These are phyloP conservation scores for Xyrichtys novacula DNA, from an alignment of 2,797 vertebrate genomes.

Conservation along the genomic window DNA sequence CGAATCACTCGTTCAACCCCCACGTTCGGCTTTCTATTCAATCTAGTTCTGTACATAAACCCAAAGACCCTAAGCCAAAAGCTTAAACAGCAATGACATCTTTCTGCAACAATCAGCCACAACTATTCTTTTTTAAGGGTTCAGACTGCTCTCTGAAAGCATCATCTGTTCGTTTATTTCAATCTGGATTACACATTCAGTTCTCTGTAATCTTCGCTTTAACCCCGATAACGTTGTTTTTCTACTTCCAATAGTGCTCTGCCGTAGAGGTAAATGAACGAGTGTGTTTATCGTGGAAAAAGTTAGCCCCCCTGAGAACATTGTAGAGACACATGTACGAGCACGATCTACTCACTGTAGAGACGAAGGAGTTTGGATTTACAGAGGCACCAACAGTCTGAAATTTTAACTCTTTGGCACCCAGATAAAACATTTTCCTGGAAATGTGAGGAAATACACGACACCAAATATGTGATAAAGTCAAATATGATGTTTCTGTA, in stretches of 20 bases:
- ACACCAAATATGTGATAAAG: constrained; percentile 55
- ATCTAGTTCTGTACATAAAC: constrained; percentile 56
- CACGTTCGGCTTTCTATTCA: constrained; percentile 70
- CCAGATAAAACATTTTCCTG: constrained; percentile 61
- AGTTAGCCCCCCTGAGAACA: constrained; percentile 78
- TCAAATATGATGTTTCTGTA: constrained; percentile 31
- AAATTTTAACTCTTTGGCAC: constrained; percentile 77
- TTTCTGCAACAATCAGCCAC: constrained; percentile 35
- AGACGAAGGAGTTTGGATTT: constrained; percentile 64
- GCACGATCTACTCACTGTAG: constrained; percentile 51
- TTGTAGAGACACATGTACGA: constrained; percentile 59
- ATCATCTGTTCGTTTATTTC: constrained; percentile 54
- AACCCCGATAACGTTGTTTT: constrained; percentile 45
- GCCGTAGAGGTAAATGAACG: constrained; percentile 67
- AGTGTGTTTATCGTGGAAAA: constrained; percentile 60
- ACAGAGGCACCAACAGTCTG: constrained; percentile 68
- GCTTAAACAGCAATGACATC: constrained; percentile 44
- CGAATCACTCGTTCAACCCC: too few relatives aligned
- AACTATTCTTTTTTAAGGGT: constrained; percentile 36
- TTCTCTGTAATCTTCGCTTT: constrained; percentile 34
- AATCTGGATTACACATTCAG: constrained; percentile 49
- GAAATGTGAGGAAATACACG: constrained; percentile 48
- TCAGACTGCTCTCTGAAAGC: constrained; percentile 52
- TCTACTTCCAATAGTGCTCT: constrained; percentile 56
- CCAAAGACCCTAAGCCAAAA: constrained; percentile 54